Conservation (phyloP, 2,888 invertebrate genomes). For the Caenorhabditis virilis region DNA sequence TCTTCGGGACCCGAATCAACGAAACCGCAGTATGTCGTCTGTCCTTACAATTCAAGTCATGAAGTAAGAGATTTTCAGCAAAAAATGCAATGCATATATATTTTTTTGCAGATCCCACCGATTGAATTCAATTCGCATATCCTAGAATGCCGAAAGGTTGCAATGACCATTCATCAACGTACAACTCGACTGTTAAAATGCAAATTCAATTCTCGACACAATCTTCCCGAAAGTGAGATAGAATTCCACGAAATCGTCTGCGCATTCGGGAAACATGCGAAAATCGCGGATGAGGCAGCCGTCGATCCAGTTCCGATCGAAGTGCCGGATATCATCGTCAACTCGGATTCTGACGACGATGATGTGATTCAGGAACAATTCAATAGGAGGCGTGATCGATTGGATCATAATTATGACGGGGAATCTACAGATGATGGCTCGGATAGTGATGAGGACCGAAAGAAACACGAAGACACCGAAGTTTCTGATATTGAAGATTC, state of each 20-base stretch:
- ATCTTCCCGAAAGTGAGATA: slow-evolving; percentile 15
- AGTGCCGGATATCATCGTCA: background rate
- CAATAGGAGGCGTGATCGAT: background rate
- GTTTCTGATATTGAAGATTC: background rate
- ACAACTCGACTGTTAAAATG: slow-evolving; percentile 10
- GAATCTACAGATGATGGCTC: background rate
- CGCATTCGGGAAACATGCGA: background rate
- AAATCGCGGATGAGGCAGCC: background rate
- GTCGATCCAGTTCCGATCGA: background rate
- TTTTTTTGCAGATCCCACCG: background rate
- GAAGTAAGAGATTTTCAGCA: background rate
- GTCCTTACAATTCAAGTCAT: slow-evolving; percentile 13
- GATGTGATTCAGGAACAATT: background rate
- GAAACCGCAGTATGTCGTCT: too few species aligned
- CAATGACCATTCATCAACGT: slow-evolving; percentile 7
- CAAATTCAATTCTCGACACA: slow-evolving; percentile 12
- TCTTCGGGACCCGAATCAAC: too few species aligned
- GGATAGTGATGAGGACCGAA: too few species aligned
- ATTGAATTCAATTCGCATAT: slow-evolving; percentile 20
- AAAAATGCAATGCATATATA: too few species aligned
- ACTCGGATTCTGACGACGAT: background rate
- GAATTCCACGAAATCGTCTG: slow-evolving; percentile 12
- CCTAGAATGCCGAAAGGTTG: slow-evolving; percentile 20
- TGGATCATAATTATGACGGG: background rate
- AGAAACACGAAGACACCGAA: background rate